Conservation (phyloP, 2,888 invertebrate species). For the Julus scanicus region DNA sequence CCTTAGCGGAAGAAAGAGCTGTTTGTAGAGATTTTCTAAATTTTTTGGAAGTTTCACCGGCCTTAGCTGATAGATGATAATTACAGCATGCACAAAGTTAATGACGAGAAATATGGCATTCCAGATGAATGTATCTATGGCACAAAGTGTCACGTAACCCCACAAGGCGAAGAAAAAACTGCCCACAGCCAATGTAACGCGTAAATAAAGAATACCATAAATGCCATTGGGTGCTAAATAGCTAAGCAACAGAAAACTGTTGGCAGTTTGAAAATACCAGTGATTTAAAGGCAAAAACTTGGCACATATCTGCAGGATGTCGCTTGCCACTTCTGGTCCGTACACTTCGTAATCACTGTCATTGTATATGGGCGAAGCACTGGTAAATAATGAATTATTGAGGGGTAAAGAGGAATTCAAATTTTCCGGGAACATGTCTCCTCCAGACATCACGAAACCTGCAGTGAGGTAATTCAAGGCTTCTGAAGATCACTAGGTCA, state of each 20-base stretch:
- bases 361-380: not conserved
- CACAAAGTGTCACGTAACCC: conserved; percentile 83
- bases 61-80: conserved; percentile 80
- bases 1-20: conserved; percentile 83
- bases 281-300: conserved; percentile 70
- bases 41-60: conserved; percentile 84
- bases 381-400: not conserved
- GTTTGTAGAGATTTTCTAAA: conserved; percentile 83
- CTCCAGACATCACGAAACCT: not conserved
- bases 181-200: conserved; percentile 79
- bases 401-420: not conserved
- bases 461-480: not conserved
- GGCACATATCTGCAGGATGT: conserved; percentile 8
- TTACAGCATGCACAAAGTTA: conserved; percentile 81
- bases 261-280: conserved; percentile 86
- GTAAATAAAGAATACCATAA: conserved; percentile 80
- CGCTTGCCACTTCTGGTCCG: not conserved
- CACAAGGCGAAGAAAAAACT: conserved; percentile 83
- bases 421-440: not conserved
- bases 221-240: conserved; percentile 83
- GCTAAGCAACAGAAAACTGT: conserved; percentile 83
- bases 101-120: conserved; percentile 81
- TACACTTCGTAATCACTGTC: not conserved
- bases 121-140: conserved; percentile 75
- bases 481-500: not conserved